phyloP scores from a whole-genome alignment of 2,797 vertebrate genomes.

The Rhinichthys osculus region DNA sequence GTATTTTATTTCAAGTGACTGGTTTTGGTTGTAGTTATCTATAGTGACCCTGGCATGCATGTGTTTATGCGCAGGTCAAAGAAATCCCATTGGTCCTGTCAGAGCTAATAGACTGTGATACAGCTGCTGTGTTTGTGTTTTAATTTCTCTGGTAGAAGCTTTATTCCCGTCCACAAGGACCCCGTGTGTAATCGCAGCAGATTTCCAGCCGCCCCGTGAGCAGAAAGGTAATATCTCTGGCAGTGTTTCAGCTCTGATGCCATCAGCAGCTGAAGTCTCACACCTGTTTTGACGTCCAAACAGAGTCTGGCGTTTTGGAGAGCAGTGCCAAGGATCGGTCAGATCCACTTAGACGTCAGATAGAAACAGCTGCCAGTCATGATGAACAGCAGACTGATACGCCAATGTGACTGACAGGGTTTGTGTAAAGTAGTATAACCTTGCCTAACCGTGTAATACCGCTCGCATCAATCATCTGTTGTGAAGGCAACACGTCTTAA shows the following conservation, averaged over 20 bases:
- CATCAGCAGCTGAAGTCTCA: background rate
- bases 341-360: conserved; percentile 22
- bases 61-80: background rate
- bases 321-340: conserved; percentile 20
- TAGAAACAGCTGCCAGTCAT: conserved; percentile 16
- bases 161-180: background rate
- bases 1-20: background rate
- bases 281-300: background rate
- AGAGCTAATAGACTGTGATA: background rate
- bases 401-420: background rate
- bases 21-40: background rate
- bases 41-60: background rate
- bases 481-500: background rate
- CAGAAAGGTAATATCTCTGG: background rate
- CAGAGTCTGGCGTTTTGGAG: background rate
- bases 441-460: background rate
- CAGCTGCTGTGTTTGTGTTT: background rate
- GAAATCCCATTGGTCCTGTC: no score
- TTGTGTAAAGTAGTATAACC: conserved; percentile 12
- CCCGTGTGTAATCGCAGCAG: background rate
- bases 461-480: conserved; percentile 7
- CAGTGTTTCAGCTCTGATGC: conserved; percentile 1
- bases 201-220: background rate
- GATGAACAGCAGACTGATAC: background rate
- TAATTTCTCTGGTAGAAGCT: background rate